Base-by-base conservation (phyloP, 2,797 vertebrate species). In the Furcifer pardalis region DNA sequence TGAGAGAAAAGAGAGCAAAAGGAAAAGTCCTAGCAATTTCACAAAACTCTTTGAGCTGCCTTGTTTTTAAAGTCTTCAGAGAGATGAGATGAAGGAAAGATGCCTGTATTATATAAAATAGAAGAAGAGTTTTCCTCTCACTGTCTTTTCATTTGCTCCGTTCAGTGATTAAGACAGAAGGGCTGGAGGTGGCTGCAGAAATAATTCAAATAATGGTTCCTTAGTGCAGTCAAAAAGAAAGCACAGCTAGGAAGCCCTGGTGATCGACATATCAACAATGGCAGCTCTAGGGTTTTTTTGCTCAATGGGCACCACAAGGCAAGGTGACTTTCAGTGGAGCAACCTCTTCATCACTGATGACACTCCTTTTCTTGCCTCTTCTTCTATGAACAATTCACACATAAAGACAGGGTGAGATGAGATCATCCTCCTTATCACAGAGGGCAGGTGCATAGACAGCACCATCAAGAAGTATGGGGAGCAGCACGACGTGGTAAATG, bases 61-160 rank as follows among this genome's bases (percentile, higher is more conserved):
- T 56, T 56, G 17, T 56, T 8, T 2, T 2, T 2, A 21, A 56
- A 56, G 27, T 42, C 0, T 71, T 71, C 1, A 4, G 0, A 49
- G 1, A 88, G 80, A 78, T 3, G 71, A 66, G 88, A 84, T 72
- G 69, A 77, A 46, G 66, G 75, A 68, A 1, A 56, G 32, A 21
- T 56, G 37, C 0, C 30, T 71, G 68, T 27, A 10, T 40, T 56
- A 5, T 56, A 65, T 63, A 77, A 65, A 80, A 79, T 1, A 1
- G 40, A 30, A 68, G 6, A 66, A 7, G 30, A 7, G 19, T 23
- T 32, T 37, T 62, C 15, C 71, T 80, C 52, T 44, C 30, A 2
- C 46, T 6, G 60, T 65, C 8, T 66, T 62, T 56, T 25, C 52
- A 30, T 74, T n/a, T 46, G 37, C 17, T 46, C 40, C 32, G 46